Conservation (phyloP, 2,113 vertebrate genomes). For the Oncorhynchus tshawytscha region DNA sequence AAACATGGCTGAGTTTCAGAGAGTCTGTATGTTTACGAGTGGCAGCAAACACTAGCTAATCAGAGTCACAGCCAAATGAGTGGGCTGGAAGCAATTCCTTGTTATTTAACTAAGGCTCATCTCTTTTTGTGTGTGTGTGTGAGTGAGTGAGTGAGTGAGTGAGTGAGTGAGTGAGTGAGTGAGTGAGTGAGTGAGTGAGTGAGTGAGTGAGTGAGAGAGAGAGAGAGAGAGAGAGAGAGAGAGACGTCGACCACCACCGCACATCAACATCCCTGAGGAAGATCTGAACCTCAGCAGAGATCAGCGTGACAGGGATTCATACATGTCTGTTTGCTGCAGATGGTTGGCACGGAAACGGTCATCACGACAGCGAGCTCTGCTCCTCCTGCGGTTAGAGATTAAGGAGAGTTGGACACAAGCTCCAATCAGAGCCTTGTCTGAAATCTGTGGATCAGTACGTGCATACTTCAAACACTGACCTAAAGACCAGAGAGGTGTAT, state of each 20-base stretch:
- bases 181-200: too few relatives aligned
- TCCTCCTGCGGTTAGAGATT: neutral
- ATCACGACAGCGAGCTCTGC: conserved; percentile 1
- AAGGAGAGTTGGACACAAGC: neutral
- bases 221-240: neutral
- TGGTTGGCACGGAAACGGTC: conserved; percentile 33
- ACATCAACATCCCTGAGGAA: neutral
- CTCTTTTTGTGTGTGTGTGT: neutral
- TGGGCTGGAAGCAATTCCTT: conserved; percentile 40
- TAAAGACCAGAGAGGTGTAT: conserved; percentile 21
- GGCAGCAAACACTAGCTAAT: conserved; percentile 67
- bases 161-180: neutral
- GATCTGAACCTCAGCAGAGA: conserved; percentile 2
- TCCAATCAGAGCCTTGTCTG: neutral
- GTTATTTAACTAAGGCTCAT: conserved; percentile 33
- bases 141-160: neutral
- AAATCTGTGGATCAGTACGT: conserved; percentile 34
- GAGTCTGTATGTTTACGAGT: conserved; percentile 63
- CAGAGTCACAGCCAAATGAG: conserved; percentile 60
- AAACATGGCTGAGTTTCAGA: conserved; percentile 41
- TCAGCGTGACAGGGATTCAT: conserved; percentile 28
- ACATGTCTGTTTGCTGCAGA: conserved; percentile 19
- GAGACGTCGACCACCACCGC: neutral
- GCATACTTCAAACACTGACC: conserved; percentile 31
- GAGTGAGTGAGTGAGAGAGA: neutral